Evolutionary conservation across 2,888 invertebrate species (phyloP), one percentile per base, ranked within the genome.

Genomic region (Caenorhabditis panamensis): DNA sequence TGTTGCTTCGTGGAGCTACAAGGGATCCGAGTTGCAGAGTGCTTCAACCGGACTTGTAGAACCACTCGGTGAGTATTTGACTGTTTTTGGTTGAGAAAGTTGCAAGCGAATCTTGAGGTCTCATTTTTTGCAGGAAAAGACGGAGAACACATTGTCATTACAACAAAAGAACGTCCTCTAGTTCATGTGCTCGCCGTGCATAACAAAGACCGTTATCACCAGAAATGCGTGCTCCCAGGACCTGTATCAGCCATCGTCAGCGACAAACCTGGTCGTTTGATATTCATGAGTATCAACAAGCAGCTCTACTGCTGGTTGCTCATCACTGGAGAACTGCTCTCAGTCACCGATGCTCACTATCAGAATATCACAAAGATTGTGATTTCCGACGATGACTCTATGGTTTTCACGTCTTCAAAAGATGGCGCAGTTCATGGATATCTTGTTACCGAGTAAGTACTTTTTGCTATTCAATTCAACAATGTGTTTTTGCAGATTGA

Each of bases 11-110:
- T 89, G 88, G 88, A 86, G 84, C 47, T 87, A 86, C 68, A 89
- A 88, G 66, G 88, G 88, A 51, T 79, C 83, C 16, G 89, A 89
- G 56, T 66, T 89, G 18, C 87, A 89, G 72, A 85, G 86, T 9
- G 86, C 82, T 6, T 76, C 76, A 3, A 69, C 84, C n/a, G 82
- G 84, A 11, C 54, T 64, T 11, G 84, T 84, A 1, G 82, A 78
- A 36, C 84, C 86, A n/a, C 64, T 88, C 1, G 89, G 88, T 85
- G 22, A 47, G 53, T 44, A 31, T 36, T 13, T 26, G 0, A 13
- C 41, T 41, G 31, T n/a, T n/a, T n/a, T n/a, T n/a, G n/a, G n/a
- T n/a, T n/a, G n/a, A n/a, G n/a, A 36, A 51, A 51, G 22, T 22
- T 53, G 6, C 11, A 2, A 8, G 22, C 11, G n/a, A n/a, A n/a